Base-by-base conservation (phyloP, 2,888 invertebrate species). In the Hemistola chrysoprasaria region DNA sequence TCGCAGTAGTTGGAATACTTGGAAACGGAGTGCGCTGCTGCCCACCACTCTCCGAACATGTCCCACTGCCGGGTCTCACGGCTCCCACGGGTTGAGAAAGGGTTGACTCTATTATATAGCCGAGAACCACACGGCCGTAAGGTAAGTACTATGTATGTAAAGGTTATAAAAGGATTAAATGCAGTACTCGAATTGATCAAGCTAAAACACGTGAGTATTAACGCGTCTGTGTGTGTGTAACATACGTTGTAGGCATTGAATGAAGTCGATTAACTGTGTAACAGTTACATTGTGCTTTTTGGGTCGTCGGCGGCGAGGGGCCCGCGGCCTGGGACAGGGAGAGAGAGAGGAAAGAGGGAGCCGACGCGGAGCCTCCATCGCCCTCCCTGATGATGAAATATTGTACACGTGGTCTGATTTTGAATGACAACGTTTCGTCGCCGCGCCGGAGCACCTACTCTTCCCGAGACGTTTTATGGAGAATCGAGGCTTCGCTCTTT, bases 361-460 rank as follows among this genome's bases (percentile, higher is more conserved):
- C 16, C 16, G 16, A 2, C 2, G 30, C 36, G 38, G 22, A 21
- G 35, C 34, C 43, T 44, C 43, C 38, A 39, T 34, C 28, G 16
- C 16, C 31, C 79, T 84, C 73, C 87, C 90, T 91, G 91, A 91
- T 90, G 92, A 92, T 92, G 92, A 92, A 92, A 92, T 92, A 92
- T 92, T 91, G 91, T 91, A 91, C 92, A 92, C 92, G 92, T 92
- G 92, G 92, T 92, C 90, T 91, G 92, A 92, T 92, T 92, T 90
- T 91, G 90, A 92, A 92, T 91, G 92, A 91, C 91, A 91, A 85
- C 90, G 91, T 90, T 81, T 90, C 87, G 84, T 89, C 87, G 86
- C 81, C 76, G 71, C 69, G 64, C 71, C 64, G 65, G 73, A 70
- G 79, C 65, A 69, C 70, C 70, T 71, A 72, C 75, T 76, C 71